These are phyloP conservation scores for Andricus curvator DNA, from an alignment of 2,888 invertebrate species.

Conservation along the genomic window DNA sequence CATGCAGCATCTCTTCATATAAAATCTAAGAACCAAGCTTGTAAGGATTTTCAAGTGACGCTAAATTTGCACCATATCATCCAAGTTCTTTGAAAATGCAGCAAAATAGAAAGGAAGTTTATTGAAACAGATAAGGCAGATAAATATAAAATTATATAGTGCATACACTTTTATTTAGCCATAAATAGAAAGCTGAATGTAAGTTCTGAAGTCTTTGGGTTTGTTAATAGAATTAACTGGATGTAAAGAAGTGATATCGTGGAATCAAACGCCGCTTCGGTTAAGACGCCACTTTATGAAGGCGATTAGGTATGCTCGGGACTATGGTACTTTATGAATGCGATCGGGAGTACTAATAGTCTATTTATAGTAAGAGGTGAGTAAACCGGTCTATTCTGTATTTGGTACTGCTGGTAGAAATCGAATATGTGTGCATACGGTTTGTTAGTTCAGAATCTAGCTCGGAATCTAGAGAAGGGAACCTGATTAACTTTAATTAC, in stretches of 20 bases:
- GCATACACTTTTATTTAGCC: not conserved
- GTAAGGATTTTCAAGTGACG: not conserved
- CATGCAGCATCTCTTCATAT: not conserved
- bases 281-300: conserved; percentile 25
- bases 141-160: not conserved
- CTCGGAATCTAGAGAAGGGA: not conserved
- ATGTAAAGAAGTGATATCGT: conserved; percentile 18
- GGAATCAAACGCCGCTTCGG: conserved; percentile 8
- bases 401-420: conserved; percentile 30
- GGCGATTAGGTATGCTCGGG: conserved; percentile 37
- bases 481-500: not conserved
- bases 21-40: not conserved
- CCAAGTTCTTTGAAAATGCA: not conserved
- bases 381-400: conserved; percentile 31
- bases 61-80: not conserved
- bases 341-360: conserved; percentile 35
- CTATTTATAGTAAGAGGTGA: conserved; percentile 40
- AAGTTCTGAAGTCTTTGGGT: not conserved
- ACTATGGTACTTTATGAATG: conserved; percentile 32
- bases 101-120: not conserved
- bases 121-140: not conserved
- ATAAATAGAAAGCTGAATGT: not conserved
- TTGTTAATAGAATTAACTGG: not conserved
- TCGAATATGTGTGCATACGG: not conserved
- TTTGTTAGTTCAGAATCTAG: not conserved